Percentiles rank a stretch among this genome's conserved stretches.
Evolutionary conservation across 2,888 invertebrate species (phyloP).

Genomic region (Caenorhabditis imperialis): DNA sequence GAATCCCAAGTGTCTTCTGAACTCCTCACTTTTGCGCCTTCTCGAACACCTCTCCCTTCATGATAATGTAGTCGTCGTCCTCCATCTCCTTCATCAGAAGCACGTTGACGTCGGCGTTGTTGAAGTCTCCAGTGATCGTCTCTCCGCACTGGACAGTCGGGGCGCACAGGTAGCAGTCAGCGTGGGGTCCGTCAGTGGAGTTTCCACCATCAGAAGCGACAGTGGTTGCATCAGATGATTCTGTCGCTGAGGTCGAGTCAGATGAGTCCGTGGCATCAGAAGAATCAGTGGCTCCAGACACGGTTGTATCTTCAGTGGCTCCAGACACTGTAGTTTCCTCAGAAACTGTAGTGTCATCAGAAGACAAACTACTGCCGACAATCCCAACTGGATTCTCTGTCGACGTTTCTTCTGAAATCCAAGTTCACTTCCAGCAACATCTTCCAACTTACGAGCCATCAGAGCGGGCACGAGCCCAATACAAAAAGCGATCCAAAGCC

Average conservation of each 20-base stretch:
- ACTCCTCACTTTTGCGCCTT: constrained; percentile 25
- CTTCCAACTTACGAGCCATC: too few relatives aligned
- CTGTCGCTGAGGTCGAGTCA: background rate
- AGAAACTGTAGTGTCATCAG: too few relatives aligned
- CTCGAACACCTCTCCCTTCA: constrained; percentile 32
- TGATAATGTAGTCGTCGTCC: constrained; percentile 27
- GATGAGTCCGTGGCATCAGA: too few relatives aligned
- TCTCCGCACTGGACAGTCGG: constrained; percentile 45
- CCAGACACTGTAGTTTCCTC: too few relatives aligned
- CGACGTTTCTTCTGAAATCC: background rate
- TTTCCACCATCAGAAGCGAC: background rate
- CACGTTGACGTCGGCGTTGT: constrained; percentile 38
- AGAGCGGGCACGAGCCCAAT: constrained; percentile 8
- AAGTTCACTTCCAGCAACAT: background rate
- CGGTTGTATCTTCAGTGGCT: too few relatives aligned
- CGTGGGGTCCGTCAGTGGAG: constrained; percentile 13
- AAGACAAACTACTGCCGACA: too few relatives aligned
- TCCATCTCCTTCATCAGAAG: constrained; percentile 41
- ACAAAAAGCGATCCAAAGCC: constrained; percentile 15
- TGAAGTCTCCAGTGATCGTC: constrained; percentile 35
- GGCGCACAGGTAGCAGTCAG: constrained; percentile 32
- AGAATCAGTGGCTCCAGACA: too few relatives aligned
- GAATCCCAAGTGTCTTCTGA: background rate
- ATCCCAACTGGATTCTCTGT: too few relatives aligned
- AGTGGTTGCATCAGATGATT: background rate